A percentile compares a stretch with the other conserved stretches of the same genome.
Evolutionary conservation across 2,888 invertebrate species (phyloP).

Genomic region (Danaus chrysippus): DNA sequence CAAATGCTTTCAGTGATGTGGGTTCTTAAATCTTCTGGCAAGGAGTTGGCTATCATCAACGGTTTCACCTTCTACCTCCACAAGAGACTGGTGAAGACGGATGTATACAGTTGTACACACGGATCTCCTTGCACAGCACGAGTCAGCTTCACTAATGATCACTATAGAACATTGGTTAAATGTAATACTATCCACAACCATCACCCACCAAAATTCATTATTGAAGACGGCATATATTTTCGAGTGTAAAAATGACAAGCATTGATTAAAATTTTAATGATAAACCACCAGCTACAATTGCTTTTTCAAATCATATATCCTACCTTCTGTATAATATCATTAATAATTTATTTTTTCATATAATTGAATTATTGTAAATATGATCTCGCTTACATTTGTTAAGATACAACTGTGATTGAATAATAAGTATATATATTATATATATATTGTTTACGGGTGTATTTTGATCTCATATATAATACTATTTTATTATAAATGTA

Average conservation of each 20-base stretch:
- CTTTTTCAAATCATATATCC: too few species aligned
- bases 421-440: too few species aligned
- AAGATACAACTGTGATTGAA: too few species aligned
- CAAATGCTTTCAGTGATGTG: constrained; percentile 20
- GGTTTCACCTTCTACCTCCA: constrained; percentile 40
- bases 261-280: too few species aligned
- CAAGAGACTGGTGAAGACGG: constrained; percentile 27
- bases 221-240: constrained; percentile 26
- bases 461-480: too few species aligned
- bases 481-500: too few species aligned
- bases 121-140: constrained; percentile 41
- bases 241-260: constrained; percentile 14
- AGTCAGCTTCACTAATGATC: constrained; percentile 32
- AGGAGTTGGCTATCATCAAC: constrained; percentile 32
- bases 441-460: too few species aligned
- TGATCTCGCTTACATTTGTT: too few species aligned
- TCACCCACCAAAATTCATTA: constrained; percentile 18
- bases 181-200: constrained; percentile 37
- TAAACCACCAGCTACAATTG: too few species aligned
- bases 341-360: too few species aligned
- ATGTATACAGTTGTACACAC: constrained; percentile 43
- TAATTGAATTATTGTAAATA: too few species aligned
- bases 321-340: too few species aligned
- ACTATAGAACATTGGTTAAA: constrained; percentile 21
- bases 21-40: constrained; percentile 34